A percentile compares a stretch with the other conserved stretches of the same genome.
Evolutionary conservation across 2,113 vertebrate species (phyloP).

Genomic region (Jaculus jaculus): DNA sequence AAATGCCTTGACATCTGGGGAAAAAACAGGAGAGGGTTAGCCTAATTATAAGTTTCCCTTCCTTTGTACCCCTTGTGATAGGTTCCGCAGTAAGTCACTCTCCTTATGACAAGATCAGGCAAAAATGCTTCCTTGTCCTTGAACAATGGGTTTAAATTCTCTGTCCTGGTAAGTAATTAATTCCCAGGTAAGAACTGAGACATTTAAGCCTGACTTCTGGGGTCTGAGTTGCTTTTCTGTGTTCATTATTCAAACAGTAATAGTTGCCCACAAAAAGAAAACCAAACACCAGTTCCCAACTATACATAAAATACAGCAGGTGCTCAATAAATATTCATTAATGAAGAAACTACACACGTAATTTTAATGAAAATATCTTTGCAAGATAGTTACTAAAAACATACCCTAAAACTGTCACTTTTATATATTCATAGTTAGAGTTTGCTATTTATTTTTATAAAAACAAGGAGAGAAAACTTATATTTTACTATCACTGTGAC

Average conservation of each 20-base stretch:
- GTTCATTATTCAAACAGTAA: not conserved
- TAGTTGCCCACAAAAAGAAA: not conserved
- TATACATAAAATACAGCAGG: too few relatives aligned
- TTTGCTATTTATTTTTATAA: too few relatives aligned
- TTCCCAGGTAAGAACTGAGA: not conserved
- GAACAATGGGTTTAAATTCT: not conserved
- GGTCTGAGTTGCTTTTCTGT: not conserved
- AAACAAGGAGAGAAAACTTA: too few relatives aligned
- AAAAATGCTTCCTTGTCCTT: not conserved
- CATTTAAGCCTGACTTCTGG: not conserved
- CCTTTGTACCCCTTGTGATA: not conserved
- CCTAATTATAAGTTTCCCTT: not conserved
- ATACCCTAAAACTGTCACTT: too few relatives aligned
- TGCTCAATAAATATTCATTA: too few relatives aligned
- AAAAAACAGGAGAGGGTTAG: not conserved
- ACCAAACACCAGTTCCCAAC: too few relatives aligned
- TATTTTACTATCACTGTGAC: too few relatives aligned
- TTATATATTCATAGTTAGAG: too few relatives aligned
- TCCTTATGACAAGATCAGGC: not conserved
- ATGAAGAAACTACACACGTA: too few relatives aligned
- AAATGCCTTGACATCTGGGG: not conserved
- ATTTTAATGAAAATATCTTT: too few relatives aligned
- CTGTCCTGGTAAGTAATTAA: not conserved
- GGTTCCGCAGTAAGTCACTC: not conserved
- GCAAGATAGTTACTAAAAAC: too few relatives aligned